Evolutionary conservation across 2,113 vertebrate species (phyloP).

Genomic region (Ictalurus punctatus): DNA sequence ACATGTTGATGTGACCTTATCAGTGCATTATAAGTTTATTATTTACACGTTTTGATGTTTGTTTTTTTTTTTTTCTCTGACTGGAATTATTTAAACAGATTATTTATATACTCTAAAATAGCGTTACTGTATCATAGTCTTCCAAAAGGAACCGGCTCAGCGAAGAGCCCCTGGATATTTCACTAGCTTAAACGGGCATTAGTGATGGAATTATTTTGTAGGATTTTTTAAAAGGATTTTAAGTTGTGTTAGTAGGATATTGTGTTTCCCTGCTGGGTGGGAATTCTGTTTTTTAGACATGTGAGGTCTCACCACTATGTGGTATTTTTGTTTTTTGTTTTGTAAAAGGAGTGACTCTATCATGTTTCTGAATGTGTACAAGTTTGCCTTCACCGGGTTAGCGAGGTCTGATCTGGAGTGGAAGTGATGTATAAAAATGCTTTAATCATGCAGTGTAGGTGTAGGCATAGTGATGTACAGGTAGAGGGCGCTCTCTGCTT

Average conservation of each 20-base stretch:
- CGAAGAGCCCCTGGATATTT: slow-evolving; percentile 27
- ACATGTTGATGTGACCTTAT: slow-evolving; percentile 31
- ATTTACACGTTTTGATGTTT: slow-evolving; percentile 17
- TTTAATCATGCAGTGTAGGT: not conserved
- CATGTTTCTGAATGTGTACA: not conserved
- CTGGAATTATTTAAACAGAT: slow-evolving; percentile 40
- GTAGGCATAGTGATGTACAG: not conserved
- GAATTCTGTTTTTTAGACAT: slow-evolving; percentile 31
- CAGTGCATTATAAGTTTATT: slow-evolving; percentile 16
- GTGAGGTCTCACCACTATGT: slow-evolving; percentile 50
- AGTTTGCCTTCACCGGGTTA: not conserved
- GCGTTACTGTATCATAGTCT: slow-evolving; percentile 52
- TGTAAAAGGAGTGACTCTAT: not conserved
- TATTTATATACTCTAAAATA: slow-evolving; percentile 41
- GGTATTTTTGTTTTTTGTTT: slow-evolving; percentile 21
- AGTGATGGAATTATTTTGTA: slow-evolving; percentile 4
- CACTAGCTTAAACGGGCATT: slow-evolving; percentile 34
- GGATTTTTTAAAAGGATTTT: slow-evolving; percentile 5
- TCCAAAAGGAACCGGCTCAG: slow-evolving; percentile 41
- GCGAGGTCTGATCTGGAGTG: not conserved
- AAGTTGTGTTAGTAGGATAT: slow-evolving; percentile 18
- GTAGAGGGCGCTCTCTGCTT: slow-evolving; percentile 39
- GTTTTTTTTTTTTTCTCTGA: not conserved
- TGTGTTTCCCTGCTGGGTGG: slow-evolving; percentile 15
- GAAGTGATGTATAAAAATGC: not conserved